Evolutionary conservation across 2,797 vertebrate species (phyloP).

Genomic region (Periparus ater): DNA sequence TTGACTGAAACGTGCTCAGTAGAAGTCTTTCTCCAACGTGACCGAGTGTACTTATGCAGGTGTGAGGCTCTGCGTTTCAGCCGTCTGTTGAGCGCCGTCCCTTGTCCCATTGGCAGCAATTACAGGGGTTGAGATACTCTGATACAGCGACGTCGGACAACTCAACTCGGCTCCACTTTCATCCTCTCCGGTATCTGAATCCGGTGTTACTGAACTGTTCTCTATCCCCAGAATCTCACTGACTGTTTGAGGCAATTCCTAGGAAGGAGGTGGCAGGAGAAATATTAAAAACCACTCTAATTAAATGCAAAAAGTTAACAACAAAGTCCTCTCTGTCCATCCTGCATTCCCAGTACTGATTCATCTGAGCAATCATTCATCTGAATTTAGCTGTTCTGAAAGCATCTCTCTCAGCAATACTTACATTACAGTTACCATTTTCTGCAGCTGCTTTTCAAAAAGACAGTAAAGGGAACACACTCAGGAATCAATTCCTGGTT

Average conservation of each 20-base stretch:
- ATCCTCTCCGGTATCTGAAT: constrained; percentile 72
- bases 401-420: background rate
- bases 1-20: constrained; percentile 54
- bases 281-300: background rate
- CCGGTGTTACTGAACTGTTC: constrained; percentile 54
- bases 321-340: background rate
- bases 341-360: background rate
- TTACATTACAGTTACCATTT: background rate
- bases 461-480: background rate
- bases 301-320: background rate
- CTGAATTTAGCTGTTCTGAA: background rate
- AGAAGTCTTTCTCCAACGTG: constrained; percentile 65
- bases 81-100: constrained; percentile 67
- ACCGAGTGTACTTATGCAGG: constrained; percentile 76
- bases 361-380: background rate
- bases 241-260: constrained; percentile 90
- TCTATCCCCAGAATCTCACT: constrained; percentile 86
- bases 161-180: constrained; percentile 62
- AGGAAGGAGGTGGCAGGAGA: background rate
- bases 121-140: constrained; percentile 53
- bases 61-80: constrained; percentile 75
- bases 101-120: constrained; percentile 77
- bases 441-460: background rate
- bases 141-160: constrained; percentile 34
- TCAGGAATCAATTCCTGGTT: background rate